Evolutionary conservation across 2,113 vertebrate genomes (phyloP).

Genomic region (Donacobius atricapilla): DNA sequence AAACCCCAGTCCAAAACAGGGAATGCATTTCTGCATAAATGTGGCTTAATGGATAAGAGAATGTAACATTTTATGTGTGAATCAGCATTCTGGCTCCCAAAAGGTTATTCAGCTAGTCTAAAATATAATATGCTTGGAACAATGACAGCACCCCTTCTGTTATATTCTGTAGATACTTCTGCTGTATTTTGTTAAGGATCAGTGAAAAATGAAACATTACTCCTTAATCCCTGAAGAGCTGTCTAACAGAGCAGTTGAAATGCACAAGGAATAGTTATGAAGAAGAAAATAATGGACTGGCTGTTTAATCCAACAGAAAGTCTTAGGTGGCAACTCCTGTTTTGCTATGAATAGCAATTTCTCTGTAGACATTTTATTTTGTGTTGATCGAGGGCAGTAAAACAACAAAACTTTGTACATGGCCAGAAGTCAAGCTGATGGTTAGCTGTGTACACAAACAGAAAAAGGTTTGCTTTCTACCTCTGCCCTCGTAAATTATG

Average conservation of each 20-base stretch:
- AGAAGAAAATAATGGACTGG: constrained; percentile 41
- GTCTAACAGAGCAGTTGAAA: constrained; percentile 31
- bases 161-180: constrained; percentile 44
- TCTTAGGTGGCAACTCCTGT: constrained; percentile 39
- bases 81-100: constrained; percentile 45
- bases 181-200: constrained; percentile 55
- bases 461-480: not conserved
- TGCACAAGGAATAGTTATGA: constrained; percentile 37
- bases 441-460: not conserved
- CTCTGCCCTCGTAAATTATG: not conserved
- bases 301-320: constrained; percentile 31
- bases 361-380: constrained; percentile 34
- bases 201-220: constrained; percentile 62
- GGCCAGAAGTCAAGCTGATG: not conserved
- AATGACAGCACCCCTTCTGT: constrained; percentile 61
- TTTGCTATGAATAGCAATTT: constrained; percentile 21
- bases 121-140: constrained; percentile 55
- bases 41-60: constrained; percentile 31
- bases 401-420: not conserved
- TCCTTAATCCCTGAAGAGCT: constrained; percentile 39
- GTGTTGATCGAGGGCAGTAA: constrained; percentile 35
- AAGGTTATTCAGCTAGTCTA: constrained; percentile 50
- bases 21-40: constrained; percentile 16
- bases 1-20: not conserved
- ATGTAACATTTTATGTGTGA: constrained; percentile 28